phyloP scores from a whole-genome alignment of 2,797 vertebrate genomes.

The Cossypha caffra region DNA sequence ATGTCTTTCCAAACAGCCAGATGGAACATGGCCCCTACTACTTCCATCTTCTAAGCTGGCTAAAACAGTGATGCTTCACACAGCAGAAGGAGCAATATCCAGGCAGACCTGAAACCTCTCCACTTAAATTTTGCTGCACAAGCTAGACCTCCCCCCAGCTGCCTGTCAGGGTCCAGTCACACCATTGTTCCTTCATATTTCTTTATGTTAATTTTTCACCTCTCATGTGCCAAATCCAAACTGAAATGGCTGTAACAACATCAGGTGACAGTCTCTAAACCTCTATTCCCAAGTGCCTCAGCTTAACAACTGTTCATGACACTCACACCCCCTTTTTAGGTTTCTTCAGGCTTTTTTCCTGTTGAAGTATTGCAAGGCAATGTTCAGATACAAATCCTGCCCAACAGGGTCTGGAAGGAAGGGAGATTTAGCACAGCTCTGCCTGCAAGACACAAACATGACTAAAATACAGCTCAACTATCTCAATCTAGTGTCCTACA shows the following conservation, averaged over 20 bases:
- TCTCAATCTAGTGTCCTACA: not conserved
- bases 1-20: not conserved
- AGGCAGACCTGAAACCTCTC: slow-evolving; percentile 13
- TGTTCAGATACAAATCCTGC: not conserved
- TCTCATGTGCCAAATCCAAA: not conserved
- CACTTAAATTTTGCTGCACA: not conserved
- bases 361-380: not conserved
- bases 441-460: not conserved
- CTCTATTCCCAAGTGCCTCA: not conserved
- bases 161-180: not conserved
- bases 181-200: not conserved
- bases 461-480: not conserved
- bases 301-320: not conserved
- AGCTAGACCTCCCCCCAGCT: slow-evolving; percentile 7
- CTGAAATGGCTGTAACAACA: not conserved
- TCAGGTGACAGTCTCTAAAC: not conserved
- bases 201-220: not conserved
- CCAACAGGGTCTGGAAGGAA: not conserved
- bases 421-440: not conserved
- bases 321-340: not conserved
- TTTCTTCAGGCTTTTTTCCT: not conserved
- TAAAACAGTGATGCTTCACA: not conserved
- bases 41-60: not conserved
- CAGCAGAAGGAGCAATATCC: not conserved
- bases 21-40: not conserved